Base-by-base conservation (phyloP, 2,888 invertebrate genomes). In the Ernsta delagoae region DNA sequence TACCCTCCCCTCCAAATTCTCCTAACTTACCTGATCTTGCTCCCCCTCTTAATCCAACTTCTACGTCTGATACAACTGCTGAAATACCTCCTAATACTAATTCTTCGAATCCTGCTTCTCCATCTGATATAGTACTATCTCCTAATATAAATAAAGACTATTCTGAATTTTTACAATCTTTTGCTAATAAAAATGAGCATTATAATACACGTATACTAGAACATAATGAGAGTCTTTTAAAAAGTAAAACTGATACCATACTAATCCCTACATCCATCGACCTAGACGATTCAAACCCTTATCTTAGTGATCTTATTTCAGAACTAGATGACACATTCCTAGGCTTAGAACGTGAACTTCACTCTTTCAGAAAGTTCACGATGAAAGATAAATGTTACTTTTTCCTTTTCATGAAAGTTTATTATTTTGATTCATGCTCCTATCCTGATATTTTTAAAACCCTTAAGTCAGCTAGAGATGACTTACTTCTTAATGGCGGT, bases 191-290 rank as follows among this genome's bases (percentile, higher is more conserved):
- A 50, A 50, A 50, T 8, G 50, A 11, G 16, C 9, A 50, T 5
- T 62, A 63, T 53, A 53, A 65, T 60, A 70, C 70, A 0, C 9
- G 9, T 12, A 68, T 68, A 11, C 36, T 8, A 43, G 68, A 68
- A 65, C 61, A 68, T 24, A 71, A 69, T 34, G 62, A 69, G 43
- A 54, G 8, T 8, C 6, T 71, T 24, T 31, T 69, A n/a, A 69
- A 69, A 59, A 24, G 43, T 4, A 31, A 5, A 16, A 43, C 57
- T 11, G 69, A 70, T 11, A 6, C 63, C 57, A 63, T 69, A 9
- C 36, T 72, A n/a, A 54, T 70, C 36, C 70, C 65, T 54, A 70
- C 65, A 8, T 69, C 70, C 0, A 36, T 72, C 9, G 72, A 72
- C n/a, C 12, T 65, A 7, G 69, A 70, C 39, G 65, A 70, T 59